phyloP scores from a whole-genome alignment of 2,113 vertebrate genomes.

The Stercorarius parasiticus region DNA sequence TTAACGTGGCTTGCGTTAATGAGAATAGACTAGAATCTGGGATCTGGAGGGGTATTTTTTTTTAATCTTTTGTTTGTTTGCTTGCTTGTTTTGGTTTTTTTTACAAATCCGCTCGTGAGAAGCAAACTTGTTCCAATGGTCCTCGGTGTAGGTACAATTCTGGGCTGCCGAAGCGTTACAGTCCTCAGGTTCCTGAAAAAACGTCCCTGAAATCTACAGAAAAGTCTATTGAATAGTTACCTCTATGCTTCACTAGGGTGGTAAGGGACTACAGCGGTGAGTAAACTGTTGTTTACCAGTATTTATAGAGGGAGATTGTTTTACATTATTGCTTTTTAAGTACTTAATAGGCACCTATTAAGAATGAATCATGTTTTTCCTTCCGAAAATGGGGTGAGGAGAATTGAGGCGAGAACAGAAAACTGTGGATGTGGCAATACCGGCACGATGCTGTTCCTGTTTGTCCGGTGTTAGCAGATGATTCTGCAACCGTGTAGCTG shows the following conservation, averaged over 20 bases:
- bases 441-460: neutral
- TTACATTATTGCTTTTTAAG: neutral
- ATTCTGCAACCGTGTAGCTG: neutral
- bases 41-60: neutral
- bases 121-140: neutral
- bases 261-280: neutral
- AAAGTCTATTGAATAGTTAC: neutral
- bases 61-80: neutral
- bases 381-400: neutral
- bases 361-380: slow-evolving; percentile 13
- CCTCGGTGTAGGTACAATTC: neutral
- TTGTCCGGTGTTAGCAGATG: slow-evolving; percentile 5
- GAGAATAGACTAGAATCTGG: neutral
- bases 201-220: neutral
- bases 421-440: slow-evolving; percentile 35
- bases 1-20: neutral
- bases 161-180: neutral
- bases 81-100: neutral
- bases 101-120: neutral
- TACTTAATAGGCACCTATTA: slow-evolving; percentile 2
- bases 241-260: neutral
- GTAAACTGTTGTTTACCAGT: neutral
- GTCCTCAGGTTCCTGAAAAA: neutral
- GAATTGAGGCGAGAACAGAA: neutral
- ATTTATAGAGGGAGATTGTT: neutral